Base-by-base conservation (phyloP, 2,888 invertebrate genomes). In the Acleris literana region DNA sequence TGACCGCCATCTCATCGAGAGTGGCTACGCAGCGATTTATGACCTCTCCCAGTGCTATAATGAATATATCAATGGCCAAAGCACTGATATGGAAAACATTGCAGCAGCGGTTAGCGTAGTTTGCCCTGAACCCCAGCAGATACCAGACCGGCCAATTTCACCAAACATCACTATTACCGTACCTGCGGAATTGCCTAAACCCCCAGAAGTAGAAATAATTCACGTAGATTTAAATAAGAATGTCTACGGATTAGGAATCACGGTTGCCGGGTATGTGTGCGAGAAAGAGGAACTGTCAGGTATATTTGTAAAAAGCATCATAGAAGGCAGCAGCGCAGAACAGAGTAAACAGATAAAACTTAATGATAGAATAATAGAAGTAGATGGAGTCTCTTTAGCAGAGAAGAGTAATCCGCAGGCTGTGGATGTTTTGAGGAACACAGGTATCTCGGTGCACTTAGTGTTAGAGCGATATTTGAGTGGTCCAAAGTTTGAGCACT, bases 231-330 rank as follows among this genome's bases (percentile, higher is more conserved):
- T 99, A 70, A 95, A 95, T 78, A 99, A 99, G 87, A 98, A 98
- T 90, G 96, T 96, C 67, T 97, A 98, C 80, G 97, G 99, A 39
- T 93, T 98, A 69, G 99, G 99, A 54, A 98, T 99, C 75, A 99
- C 99, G 3, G 98, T 99, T 61, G 99, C 99, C 3, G 99, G 99
- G 55, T 99, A 99, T 90, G 98, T 99, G 49, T 98, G 99, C 88
- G 98, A 98, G 86, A 98, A 98, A 91, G 99, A 99, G 91, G 99
- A 99, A 88, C 94, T 99, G 60, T 99, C 98, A n/a, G 99, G 99
- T 7, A 99, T 99, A 80, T 99, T 99, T 93, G 99, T 99, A 18
- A 99, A 99, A 89, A 99, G 99, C 85, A 97, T 99, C 76, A 98
- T 98, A 79, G 97, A 97, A 83, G 98, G 98, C 61, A 99, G 99